These are phyloP conservation scores for Charanyca ferruginea DNA, from an alignment of 2,888 invertebrate genomes.

Conservation along the genomic window DNA sequence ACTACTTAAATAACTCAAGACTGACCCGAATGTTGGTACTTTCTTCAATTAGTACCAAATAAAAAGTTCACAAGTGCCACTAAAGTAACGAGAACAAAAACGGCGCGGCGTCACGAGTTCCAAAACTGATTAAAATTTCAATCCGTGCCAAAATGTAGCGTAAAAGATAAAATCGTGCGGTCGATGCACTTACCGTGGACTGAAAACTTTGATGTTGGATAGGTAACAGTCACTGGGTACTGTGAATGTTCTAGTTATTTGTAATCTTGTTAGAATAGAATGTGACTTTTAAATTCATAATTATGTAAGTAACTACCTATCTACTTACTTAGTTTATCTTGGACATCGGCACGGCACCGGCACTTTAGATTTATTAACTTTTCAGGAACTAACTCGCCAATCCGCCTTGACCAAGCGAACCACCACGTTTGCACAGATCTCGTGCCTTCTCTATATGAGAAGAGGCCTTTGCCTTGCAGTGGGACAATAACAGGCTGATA, in stretches of 20 bases:
- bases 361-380: too few species aligned
- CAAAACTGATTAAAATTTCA: constrained; percentile 80
- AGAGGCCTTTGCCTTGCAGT: too few species aligned
- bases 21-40: constrained; percentile 45
- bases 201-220: constrained; percentile 39
- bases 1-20: constrained; percentile 29
- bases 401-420: too few species aligned
- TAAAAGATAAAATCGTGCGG: constrained; percentile 83
- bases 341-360: too few species aligned
- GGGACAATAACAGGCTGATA: too few species aligned
- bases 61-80: constrained; percentile 60
- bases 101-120: constrained; percentile 75
- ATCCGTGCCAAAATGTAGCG: constrained; percentile 84
- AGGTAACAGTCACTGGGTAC: constrained; percentile 22
- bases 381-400: too few species aligned
- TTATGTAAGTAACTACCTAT: too few species aligned
- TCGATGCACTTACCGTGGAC: constrained; percentile 76
- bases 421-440: too few species aligned
- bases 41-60: constrained; percentile 62
- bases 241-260: constrained; percentile 24
- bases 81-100: constrained; percentile 63
- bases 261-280: not conserved
- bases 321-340: too few species aligned
- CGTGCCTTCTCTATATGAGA: too few species aligned
- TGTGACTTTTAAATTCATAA: too few species aligned